A percentile compares a stretch with the other conserved stretches of the same genome.
These are phyloP conservation scores for Andrena haemorrhoa DNA, from an alignment of 2,888 invertebrate species.

Conservation along the genomic window DNA sequence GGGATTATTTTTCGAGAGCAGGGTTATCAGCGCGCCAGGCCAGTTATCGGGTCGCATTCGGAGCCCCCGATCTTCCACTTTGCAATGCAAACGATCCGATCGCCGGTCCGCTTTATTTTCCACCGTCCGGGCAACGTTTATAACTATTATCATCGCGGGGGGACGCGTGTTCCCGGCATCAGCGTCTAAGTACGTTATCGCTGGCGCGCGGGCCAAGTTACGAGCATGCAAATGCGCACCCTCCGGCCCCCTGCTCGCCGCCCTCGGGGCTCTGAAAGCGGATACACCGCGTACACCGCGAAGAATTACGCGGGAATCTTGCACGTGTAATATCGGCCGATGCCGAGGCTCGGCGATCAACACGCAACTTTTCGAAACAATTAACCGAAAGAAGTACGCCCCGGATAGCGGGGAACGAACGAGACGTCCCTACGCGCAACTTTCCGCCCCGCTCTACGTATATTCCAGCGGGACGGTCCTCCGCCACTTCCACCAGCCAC, in stretches of 20 bases:
- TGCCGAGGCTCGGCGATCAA: slow-evolving; percentile 41
- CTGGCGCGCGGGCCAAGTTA: slow-evolving; percentile 45
- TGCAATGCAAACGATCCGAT: slow-evolving; percentile 19
- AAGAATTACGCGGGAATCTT: slow-evolving; percentile 62
- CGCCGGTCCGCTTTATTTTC: slow-evolving; percentile 19
- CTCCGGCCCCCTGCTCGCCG: neutral
- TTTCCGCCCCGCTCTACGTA: neutral
- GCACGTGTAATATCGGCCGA: slow-evolving; percentile 42
- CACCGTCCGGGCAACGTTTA: slow-evolving; percentile 28
- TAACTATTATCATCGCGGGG: slow-evolving; percentile 49
- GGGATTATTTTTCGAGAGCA: neutral
- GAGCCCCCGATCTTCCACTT: neutral
- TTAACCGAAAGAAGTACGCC: slow-evolving; percentile 46
- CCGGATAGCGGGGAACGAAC: slow-evolving; percentile 53
- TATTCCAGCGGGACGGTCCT: neutral
- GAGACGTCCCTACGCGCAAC: slow-evolving; percentile 13
- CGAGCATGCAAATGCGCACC: slow-evolving; percentile 65
- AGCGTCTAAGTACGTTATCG: slow-evolving; percentile 59
- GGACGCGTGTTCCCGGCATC: slow-evolving; percentile 46
- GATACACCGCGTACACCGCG: slow-evolving; percentile 39
- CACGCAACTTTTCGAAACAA: slow-evolving; percentile 61
- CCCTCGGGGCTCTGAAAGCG: slow-evolving; percentile 33
- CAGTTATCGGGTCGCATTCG: neutral
- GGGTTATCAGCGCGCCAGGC: neutral
- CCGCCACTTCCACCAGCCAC: neutral